Base-by-base conservation (phyloP, 1,140 invertebrate genomes). In the Battus philenor region DNA sequence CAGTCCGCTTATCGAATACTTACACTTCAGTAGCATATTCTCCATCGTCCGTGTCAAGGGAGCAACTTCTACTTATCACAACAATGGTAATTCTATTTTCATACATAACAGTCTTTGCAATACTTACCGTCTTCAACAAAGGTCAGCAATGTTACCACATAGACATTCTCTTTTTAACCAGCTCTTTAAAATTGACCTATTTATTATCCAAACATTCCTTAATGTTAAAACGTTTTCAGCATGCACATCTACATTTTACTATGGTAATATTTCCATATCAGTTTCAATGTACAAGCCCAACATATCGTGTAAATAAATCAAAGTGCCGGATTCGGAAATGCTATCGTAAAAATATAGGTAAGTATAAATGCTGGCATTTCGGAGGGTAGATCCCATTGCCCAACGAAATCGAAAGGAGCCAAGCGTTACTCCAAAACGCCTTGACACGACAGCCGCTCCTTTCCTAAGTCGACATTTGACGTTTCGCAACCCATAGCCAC, bases 381-480 rank as follows among this genome's bases (percentile, higher is more conserved):
- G 52, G 47, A 54, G 56, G 58, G 47, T 52, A 58, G 55, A 59
- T 73, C 65, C 62, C 65, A 65, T 74, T 71, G 57, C 60, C 62
- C 52, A 71, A 74, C 51, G 12, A 26, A 65, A 55, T 62, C 49
- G 70, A 74, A 74, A 74, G 68, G 70, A 68, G 53, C 51, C 51
- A 39, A 54, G 34, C 38, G 38, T 41, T 41, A 41, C 50, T 51
- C 50, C 46, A 50, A 44, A 46, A 11, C 52, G 49, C 70, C 68
- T 74, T 71, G 66, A 69, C 68, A 69, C 68, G 54, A 44, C 41
- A 20, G 22, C 41, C 64, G 55, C 52, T 64, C 70, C 70, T 74
- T 71, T 69, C 66, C 68, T 74, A 71, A 74, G 49, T 48, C 54
- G 64, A 69, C 63, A 69, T 69, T 67, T 67, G 51, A 29, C 41